A percentile compares a stretch with the other conserved stretches of the same genome.
Conservation (phyloP, 1,140 invertebrate genomes). For the Zophobas atratus region DNA sequence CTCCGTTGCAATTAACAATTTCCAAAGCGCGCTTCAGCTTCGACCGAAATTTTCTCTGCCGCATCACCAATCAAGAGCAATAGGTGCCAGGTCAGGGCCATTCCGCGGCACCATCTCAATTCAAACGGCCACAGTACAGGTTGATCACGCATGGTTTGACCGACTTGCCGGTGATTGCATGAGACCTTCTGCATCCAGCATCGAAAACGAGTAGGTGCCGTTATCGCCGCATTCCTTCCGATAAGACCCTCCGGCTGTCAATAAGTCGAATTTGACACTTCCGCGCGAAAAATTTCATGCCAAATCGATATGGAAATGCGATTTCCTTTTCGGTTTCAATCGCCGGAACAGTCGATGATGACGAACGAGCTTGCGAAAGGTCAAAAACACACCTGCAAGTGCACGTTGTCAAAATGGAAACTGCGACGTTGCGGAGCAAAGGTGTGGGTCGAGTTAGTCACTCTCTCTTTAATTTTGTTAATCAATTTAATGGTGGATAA, state of each 20-base stretch:
- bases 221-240: conserved; percentile 25
- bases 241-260: neutral
- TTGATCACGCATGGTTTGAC: conserved; percentile 19
- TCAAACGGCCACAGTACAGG: neutral
- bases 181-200: neutral
- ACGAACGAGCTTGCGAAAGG: too few relatives aligned
- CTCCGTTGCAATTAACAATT: too few relatives aligned
- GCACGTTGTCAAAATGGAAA: neutral
- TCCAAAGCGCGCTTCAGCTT: too few relatives aligned
- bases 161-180: conserved; percentile 18
- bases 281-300: neutral
- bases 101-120: neutral
- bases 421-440: neutral
- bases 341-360: neutral
- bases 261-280: neutral
- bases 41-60: neutral
- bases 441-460: neutral
- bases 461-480: neutral
- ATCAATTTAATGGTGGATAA: neutral
- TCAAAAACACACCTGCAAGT: too few relatives aligned
- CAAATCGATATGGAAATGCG: conserved; percentile 8
- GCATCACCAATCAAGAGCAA: neutral
- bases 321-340: neutral
- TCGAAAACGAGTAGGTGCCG: conserved; percentile 12
- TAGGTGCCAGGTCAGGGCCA: neutral